Percentiles rank a stretch among this genome's conserved stretches.
phyloP scores from a whole-genome alignment of 2,797 vertebrate species.

The Melanotaenia pygmaea region DNA sequence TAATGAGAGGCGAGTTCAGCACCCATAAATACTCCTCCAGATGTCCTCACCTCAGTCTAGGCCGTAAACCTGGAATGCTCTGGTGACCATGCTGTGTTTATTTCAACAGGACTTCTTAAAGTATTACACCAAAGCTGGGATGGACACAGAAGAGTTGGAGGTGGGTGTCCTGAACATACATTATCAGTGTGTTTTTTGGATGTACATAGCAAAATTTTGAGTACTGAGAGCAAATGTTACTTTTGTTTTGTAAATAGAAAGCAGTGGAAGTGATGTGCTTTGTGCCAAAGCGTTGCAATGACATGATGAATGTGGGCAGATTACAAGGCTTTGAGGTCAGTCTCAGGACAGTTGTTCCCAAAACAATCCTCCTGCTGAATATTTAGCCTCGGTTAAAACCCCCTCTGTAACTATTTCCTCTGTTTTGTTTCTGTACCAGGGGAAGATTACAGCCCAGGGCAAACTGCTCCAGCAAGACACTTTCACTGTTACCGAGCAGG shows the following conservation, averaged over 20 bases:
- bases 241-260: slow-evolving; percentile 79
- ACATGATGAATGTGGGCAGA: slow-evolving; percentile 96
- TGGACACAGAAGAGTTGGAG: slow-evolving; percentile 90
- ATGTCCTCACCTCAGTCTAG: slow-evolving; percentile 59
- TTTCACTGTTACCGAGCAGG: slow-evolving; percentile 90
- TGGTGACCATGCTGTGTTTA: slow-evolving; percentile 70
- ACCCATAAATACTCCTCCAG: slow-evolving; percentile 65
- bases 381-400: slow-evolving; percentile 20
- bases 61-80: slow-evolving; percentile 57
- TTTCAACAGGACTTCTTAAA: slow-evolving; percentile 92
- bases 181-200: slow-evolving; percentile 7
- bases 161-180: slow-evolving; percentile 69
- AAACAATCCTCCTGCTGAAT: slow-evolving; percentile 36
- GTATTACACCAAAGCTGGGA: slow-evolving; percentile 91
- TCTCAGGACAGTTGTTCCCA: not conserved
- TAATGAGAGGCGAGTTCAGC: slow-evolving; percentile 55
- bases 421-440: slow-evolving; percentile 74
- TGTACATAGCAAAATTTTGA: not conserved
- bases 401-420: slow-evolving; percentile 26
- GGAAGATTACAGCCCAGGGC: slow-evolving; percentile 93
- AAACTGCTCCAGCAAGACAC: slow-evolving; percentile 95
- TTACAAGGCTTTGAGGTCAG: slow-evolving; percentile 93
- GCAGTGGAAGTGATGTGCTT: slow-evolving; percentile 96
- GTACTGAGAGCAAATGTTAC: slow-evolving; percentile 2
- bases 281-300: slow-evolving; percentile 93